Evolutionary conservation across 2,888 invertebrate genomes (phyloP), one percentile per base, ranked within the genome.

Genomic region (Argyra leucocephala): DNA sequence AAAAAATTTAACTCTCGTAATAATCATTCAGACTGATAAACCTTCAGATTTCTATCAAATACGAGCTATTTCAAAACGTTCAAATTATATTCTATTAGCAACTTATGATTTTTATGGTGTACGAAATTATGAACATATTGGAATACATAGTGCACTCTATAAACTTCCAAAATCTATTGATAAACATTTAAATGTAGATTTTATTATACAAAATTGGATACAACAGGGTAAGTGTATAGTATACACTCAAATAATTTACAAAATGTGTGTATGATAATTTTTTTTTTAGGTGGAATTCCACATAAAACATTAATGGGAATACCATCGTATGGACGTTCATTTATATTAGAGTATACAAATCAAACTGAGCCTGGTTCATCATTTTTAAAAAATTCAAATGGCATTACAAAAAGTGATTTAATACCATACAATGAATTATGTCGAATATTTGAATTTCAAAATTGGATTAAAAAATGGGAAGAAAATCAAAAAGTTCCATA

Each of bases 401-500:
- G 15, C 5, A 6, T 48, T 18, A 48, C 5, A 18, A 48, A n/a
- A 18, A 48, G 12, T 12, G 12, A 48, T 48, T 2, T 48, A 18
- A 48, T 48, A 48, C 48, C 48, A 3, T 48, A 48, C 15, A 48
- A 18, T 48, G 18, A 48, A 48, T 48, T 48, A 48, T 48, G 48
- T 48, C 12, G n/a, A 48, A 12, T 5, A n/a, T 5, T 48, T 18
- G 18, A 18, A 18, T 48, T 48, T 18, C 5, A 1, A 18, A 48
- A 48, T 48, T 78, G 77, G 76, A 73, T 70, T 0, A 70, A 73
- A 26, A 71, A 72, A 3, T 73, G 72, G 66, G 77, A 77, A 65
- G 67, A 70, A 6, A 68, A 71, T 62, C 73, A 75, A 64, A 68
- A 73, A 66, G 74, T 76, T 22, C 80, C 80, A 5, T 80, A 79